phyloP scores from a whole-genome alignment of 2,888 invertebrate genomes.

The Aphrophora alni region DNA sequence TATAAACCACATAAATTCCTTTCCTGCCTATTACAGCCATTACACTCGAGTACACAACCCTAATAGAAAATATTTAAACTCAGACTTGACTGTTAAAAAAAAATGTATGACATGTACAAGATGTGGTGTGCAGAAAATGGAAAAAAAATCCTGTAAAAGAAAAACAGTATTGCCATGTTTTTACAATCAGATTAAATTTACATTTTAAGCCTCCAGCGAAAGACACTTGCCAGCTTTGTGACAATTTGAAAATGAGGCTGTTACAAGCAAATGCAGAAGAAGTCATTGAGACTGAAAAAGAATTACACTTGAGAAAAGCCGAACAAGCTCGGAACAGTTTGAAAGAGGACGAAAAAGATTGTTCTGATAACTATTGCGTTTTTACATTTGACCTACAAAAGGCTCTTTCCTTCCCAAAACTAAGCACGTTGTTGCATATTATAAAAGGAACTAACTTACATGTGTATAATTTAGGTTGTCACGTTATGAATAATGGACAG shows the following conservation, averaged over 20 bases:
- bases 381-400: slow-evolving; percentile 27
- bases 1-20: slow-evolving; percentile 28
- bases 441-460: slow-evolving; percentile 7
- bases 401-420: slow-evolving; percentile 22
- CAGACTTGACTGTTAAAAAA: slow-evolving; percentile 30
- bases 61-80: slow-evolving; percentile 30
- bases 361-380: slow-evolving; percentile 31
- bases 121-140: slow-evolving; percentile 19
- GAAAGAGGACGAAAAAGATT: slow-evolving; percentile 18
- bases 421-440: background rate
- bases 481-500: slow-evolving; percentile 15
- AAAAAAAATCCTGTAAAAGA: slow-evolving; percentile 26
- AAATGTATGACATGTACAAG: slow-evolving; percentile 30
- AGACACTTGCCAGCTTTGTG: slow-evolving; percentile 27
- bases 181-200: slow-evolving; percentile 31
- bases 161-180: slow-evolving; percentile 37
- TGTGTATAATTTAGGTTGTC: slow-evolving; percentile 11
- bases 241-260: background rate
- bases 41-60: slow-evolving; percentile 30
- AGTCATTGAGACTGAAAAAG: slow-evolving; percentile 20
- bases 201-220: slow-evolving; percentile 27
- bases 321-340: slow-evolving; percentile 14
- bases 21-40: slow-evolving; percentile 33
- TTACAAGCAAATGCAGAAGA: slow-evolving; percentile 21
- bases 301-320: slow-evolving; percentile 26